Conservation (phyloP, 23 tunicate species). For the Oikopleura vanhoeffeni region DNA sequence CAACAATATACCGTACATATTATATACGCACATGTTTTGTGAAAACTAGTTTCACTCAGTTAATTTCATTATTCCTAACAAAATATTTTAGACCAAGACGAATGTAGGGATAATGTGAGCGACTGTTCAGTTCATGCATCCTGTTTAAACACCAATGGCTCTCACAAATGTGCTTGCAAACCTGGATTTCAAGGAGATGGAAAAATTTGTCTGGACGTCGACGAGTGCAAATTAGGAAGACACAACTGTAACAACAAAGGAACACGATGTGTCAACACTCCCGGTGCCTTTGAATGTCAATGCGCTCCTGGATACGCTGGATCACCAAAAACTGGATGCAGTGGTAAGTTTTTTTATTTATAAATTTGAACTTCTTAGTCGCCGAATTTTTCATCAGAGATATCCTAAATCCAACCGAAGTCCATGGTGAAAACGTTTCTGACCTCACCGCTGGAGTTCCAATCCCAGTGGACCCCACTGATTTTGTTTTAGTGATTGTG, state of each 20-base stretch:
- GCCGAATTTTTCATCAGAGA: too few relatives aligned
- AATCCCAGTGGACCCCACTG: too few relatives aligned
- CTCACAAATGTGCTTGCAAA: neutral
- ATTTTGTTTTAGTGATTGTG: too few relatives aligned
- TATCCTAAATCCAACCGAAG: too few relatives aligned
- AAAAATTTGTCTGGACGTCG: neutral
- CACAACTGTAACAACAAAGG: neutral
- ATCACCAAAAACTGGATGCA: neutral
- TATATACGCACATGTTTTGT: too few relatives aligned
- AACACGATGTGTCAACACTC: neutral
- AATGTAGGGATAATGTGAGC: neutral
- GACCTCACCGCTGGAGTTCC: too few relatives aligned
- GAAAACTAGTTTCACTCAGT: too few relatives aligned
- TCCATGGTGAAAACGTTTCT: too few relatives aligned
- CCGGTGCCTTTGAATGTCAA: neutral
- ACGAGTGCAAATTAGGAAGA: neutral
- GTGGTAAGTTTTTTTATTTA: conserved; percentile 9
- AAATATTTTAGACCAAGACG: conserved; percentile 11
- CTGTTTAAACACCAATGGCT: neutral
- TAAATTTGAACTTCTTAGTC: too few relatives aligned
- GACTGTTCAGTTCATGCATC: neutral
- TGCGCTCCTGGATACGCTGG: conserved; percentile 14
- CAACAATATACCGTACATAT: too few relatives aligned
- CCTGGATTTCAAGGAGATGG: conserved; percentile 5
- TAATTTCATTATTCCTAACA: too few relatives aligned